Conservation (phyloP, 2,797 vertebrate genomes). For the Helostoma temminkii region DNA sequence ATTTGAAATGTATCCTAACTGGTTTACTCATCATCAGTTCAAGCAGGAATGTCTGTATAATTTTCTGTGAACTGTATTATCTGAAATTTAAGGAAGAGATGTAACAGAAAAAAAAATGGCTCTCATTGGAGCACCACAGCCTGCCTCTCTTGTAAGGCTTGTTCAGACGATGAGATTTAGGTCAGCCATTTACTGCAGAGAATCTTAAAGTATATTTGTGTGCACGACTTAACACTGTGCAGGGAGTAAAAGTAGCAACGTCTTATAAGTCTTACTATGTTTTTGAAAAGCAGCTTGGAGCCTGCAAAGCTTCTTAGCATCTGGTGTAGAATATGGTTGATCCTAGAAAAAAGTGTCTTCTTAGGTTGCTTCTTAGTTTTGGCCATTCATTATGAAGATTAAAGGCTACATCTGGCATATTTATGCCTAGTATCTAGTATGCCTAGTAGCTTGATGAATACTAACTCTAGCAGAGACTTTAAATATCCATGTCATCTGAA, state of each 20-base stretch:
- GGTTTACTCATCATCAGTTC: slow-evolving; percentile 6
- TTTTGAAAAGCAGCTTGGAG: slow-evolving; percentile 68
- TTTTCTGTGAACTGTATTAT: not conserved
- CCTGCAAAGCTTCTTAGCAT: slow-evolving; percentile 59
- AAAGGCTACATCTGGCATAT: not conserved
- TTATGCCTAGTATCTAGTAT: too few species aligned
- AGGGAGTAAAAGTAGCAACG: slow-evolving; percentile 58
- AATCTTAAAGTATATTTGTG: slow-evolving; percentile 58
- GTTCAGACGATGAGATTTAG: slow-evolving; percentile 78
- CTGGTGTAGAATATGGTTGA: slow-evolving; percentile 45
- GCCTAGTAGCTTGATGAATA: not conserved
- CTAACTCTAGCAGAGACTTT: not conserved
- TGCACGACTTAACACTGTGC: slow-evolving; percentile 54
- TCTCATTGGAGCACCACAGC: slow-evolving; percentile 26
- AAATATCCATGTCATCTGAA: not conserved
- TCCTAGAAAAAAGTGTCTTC: slow-evolving; percentile 11
- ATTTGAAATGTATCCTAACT: slow-evolving; percentile 20
- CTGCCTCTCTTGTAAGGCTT: slow-evolving; percentile 59
- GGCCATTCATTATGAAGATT: not conserved
- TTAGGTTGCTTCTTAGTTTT: not conserved
- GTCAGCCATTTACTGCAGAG: slow-evolving; percentile 82
- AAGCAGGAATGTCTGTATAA: slow-evolving; percentile 12
- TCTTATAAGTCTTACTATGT: slow-evolving; percentile 55
- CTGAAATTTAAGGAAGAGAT: slow-evolving; percentile 33
- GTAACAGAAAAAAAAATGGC: slow-evolving; percentile 17